Percentiles rank a stretch among this genome's conserved stretches.
Conservation (phyloP, 2,797 vertebrate species). For the Micrastur ruficollis region DNA sequence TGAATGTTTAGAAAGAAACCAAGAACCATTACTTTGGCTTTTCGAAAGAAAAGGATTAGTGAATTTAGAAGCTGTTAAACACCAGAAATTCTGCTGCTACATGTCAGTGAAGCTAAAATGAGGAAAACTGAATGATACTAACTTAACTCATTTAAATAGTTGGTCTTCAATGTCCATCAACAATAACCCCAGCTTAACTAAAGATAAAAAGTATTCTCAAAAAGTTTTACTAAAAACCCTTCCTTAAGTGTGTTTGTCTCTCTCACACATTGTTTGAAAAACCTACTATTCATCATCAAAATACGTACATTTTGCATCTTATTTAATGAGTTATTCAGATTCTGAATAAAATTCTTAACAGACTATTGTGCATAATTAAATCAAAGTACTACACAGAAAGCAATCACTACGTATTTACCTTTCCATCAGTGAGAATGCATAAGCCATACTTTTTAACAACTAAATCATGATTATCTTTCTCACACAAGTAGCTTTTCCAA, state of each 20-base stretch:
- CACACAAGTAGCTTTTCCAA: not conserved
- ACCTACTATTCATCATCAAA: not conserved
- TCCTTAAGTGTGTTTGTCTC: not conserved
- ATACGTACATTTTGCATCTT: slow-evolving; percentile 6
- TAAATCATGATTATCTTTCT: not conserved
- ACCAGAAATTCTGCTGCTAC: not conserved
- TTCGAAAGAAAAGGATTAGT: not conserved
- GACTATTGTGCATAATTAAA: not conserved
- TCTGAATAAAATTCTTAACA: not conserved
- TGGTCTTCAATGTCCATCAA: not conserved
- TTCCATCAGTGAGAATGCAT: not conserved
- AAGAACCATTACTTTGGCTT: not conserved
- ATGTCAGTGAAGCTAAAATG: not conserved
- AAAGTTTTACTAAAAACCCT: not conserved
- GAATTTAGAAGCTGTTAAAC: not conserved
- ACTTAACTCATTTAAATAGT: not conserved
- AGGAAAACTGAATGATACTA: not conserved
- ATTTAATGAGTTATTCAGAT: not conserved
- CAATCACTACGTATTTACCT: not conserved
- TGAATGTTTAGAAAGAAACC: not conserved
- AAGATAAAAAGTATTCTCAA: not conserved
- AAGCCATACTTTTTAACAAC: not conserved
- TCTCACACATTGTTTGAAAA: not conserved
- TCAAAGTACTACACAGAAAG: not conserved
- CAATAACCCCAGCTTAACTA: slow-evolving; percentile 19